Conservation (phyloP, 1,140 invertebrate species). For the Drosophila sulfurigaster region DNA sequence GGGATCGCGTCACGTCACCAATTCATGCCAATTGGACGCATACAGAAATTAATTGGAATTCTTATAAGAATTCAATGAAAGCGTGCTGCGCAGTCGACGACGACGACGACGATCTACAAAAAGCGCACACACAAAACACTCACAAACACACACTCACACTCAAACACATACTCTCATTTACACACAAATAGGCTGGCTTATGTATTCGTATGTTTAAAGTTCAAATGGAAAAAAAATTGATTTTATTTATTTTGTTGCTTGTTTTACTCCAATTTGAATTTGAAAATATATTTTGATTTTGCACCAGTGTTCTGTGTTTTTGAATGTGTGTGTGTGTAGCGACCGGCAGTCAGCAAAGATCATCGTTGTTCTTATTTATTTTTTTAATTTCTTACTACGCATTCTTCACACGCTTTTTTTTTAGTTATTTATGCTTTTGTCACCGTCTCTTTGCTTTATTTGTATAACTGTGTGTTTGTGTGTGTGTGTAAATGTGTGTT, state of each 20-base stretch:
- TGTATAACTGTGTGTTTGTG: neutral
- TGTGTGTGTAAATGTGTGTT: constrained; percentile 17
- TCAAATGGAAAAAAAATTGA: constrained; percentile 68
- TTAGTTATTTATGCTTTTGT: constrained; percentile 35
- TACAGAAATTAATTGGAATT: constrained; percentile 82
- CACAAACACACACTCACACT: constrained; percentile 5
- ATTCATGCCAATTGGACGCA: constrained; percentile 82
- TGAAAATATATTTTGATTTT: constrained; percentile 43
- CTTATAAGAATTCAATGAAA: constrained; percentile 83
- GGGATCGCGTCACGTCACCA: constrained; percentile 80
- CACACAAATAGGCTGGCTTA: constrained; percentile 6
- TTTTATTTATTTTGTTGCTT: constrained; percentile 43
- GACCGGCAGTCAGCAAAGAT: constrained; percentile 38
- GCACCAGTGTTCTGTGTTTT: constrained; percentile 31
- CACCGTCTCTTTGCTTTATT: constrained; percentile 1
- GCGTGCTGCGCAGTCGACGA: constrained; percentile 51
- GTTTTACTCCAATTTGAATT: constrained; percentile 70
- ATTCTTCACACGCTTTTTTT: constrained; percentile 61
- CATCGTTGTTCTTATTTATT: constrained; percentile 30
- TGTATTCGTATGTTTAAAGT: constrained; percentile 70
- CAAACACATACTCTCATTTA: constrained; percentile 5
- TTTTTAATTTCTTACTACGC: constrained; percentile 49
- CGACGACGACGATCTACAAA: constrained; percentile 22
- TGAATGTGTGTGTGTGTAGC: constrained; percentile 14
- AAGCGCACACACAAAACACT: constrained; percentile 13